Base-by-base conservation (phyloP, 2,888 invertebrate genomes). In the Pheosia gnoma region DNA sequence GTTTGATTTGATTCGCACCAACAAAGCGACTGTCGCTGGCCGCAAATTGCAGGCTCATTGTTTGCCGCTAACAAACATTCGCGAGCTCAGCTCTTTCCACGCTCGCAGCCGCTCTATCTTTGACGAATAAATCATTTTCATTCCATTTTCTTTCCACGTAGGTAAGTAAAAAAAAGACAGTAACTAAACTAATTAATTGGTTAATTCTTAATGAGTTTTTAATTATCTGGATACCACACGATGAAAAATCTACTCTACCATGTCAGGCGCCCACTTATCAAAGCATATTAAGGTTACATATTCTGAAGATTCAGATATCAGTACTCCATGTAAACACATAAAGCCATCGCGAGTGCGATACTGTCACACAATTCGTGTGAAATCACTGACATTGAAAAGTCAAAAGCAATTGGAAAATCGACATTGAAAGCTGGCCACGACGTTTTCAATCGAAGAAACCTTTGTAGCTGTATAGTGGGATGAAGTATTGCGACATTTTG, bases 41-140 rank as follows among this genome's bases (percentile, higher is more conserved):
- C 89, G 85, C 91, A 92, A 92, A 91, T 92, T 89, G 91, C 89
- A 83, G 86, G 83, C 87, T 90, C 89, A 91, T 91, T 93, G 90
- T 92, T 91, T 90, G 86, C 80, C 80, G 77, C 83, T 80, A 86
- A 87, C 91, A 91, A 93, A 92, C 90, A 90, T 88, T 88, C 86
- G 84, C 84, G 80, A 81, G 81, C 82, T 80, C 86, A 86, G 83
- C 87, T 89, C 87, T 87, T 88, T 86, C 82, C 83, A 72, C 71
- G 70, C 82, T 89, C 90, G 89, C 90, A 88, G 86, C 85, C 88
- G 88, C 87, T 88, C 87, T 85, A 88, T 90, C 90, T 88, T 81
- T 80, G 75, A 78, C 78, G 78, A 84, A 80, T 83, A 89, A 90
- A 88, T 89, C 78, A 85, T 85, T 88, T 83, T 81, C 82, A 86